These are phyloP conservation scores for Tromatobia lineatoria DNA, from an alignment of 2,888 invertebrate species.

Conservation along the genomic window DNA sequence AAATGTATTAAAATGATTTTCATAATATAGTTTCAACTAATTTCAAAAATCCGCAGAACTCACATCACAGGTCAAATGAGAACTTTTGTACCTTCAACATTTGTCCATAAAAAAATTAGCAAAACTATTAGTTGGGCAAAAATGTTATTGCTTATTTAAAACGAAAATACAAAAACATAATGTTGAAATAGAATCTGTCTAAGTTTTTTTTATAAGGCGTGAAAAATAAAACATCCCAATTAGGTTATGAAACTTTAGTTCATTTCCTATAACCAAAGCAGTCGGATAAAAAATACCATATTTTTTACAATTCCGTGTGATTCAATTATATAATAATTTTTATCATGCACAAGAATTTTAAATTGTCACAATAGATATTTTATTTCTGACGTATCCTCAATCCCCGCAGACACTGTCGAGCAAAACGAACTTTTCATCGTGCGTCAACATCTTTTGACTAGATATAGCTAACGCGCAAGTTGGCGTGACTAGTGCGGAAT, in stretches of 20 bases:
- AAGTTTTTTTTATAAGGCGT: no score
- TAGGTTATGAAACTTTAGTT: no score
- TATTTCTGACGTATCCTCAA: conserved; percentile 1
- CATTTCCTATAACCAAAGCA: no score
- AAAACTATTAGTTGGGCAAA: background rate
- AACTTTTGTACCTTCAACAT: background rate
- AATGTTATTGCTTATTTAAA: background rate
- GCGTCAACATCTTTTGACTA: conserved; percentile 57
- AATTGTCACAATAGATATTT: background rate
- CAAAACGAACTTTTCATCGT: conserved; percentile 38
- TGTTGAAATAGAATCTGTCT: no score
- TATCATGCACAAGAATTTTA: background rate
- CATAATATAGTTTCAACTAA: no score
- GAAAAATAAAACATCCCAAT: no score
- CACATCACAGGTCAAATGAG: background rate
- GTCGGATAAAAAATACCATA: no score
- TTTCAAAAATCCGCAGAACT: background rate
- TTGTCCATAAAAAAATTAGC: no score
- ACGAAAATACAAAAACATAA: background rate
- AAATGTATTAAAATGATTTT: no score
- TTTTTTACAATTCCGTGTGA: background rate
- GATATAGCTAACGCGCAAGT: conserved; percentile 18
- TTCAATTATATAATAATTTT: no score
- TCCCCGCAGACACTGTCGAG: background rate
- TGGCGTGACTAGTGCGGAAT: conserved; percentile 23